These are phyloP conservation scores for Meandrina meandrites DNA, from an alignment of 92 coral and sea anemone species.

Conservation along the genomic window DNA sequence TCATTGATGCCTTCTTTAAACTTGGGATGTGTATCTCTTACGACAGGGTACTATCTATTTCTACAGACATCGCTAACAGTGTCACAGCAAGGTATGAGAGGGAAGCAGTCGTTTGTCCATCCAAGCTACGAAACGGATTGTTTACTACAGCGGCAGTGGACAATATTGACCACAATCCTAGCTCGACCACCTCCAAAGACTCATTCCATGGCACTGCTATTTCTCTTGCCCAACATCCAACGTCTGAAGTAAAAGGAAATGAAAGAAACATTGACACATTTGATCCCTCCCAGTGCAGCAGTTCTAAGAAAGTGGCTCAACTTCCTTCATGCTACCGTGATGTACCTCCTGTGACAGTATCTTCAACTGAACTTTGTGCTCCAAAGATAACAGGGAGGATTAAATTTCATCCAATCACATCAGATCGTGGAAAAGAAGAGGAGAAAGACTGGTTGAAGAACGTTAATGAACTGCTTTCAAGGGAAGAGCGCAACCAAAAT, in stretches of 20 bases:
- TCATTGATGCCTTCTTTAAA: constrained; percentile 53
- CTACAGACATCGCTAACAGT: constrained; percentile 57
- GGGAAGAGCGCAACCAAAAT: constrained; percentile 18
- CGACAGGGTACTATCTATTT: constrained; percentile 50
- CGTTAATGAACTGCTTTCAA: constrained; percentile 11
- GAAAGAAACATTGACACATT: constrained; percentile 25
- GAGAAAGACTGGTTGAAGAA: constrained; percentile 54
- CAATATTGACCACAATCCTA: constrained; percentile 69
- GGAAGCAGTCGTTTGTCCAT: constrained; percentile 55
- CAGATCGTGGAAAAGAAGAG: background rate
- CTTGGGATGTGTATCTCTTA: constrained; percentile 62
- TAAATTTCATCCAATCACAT: background rate
- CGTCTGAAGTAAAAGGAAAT: constrained; percentile 24
- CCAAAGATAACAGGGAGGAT: background rate
- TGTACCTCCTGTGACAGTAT: constrained; percentile 34
- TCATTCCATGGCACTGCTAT: constrained; percentile 59
- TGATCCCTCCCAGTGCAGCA: background rate
- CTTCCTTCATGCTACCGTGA: constrained; percentile 44
- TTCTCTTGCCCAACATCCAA: constrained; percentile 50
- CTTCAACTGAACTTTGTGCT: constrained; percentile 7
- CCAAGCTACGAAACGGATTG: constrained; percentile 42
- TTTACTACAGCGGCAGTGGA: constrained; percentile 65
- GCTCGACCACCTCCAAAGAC: constrained; percentile 62
- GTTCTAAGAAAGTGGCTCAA: constrained; percentile 45
- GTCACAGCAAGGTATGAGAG: constrained; percentile 46